Conservation (phyloP, 2,888 invertebrate species). For the Mayetiola destructor region DNA sequence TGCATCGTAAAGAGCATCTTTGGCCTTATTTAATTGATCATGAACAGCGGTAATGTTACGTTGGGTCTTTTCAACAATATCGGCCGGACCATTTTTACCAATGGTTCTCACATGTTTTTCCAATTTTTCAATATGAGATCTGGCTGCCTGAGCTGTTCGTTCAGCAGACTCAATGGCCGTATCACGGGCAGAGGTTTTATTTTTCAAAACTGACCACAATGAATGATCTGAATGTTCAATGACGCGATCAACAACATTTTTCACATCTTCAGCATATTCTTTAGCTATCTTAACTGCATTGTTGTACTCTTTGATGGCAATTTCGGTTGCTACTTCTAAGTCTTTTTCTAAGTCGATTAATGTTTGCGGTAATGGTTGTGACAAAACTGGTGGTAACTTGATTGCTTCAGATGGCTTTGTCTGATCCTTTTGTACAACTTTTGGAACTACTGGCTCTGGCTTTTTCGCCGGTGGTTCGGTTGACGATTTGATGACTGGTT, state of each 20-base stretch:
- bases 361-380: slow-evolving; percentile 25
- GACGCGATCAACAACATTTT: slow-evolving; percentile 44
- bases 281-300: slow-evolving; percentile 44
- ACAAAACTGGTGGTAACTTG: neutral
- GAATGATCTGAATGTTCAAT: slow-evolving; percentile 44
- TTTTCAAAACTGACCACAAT: slow-evolving; percentile 42
- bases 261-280: slow-evolving; percentile 37
- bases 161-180: slow-evolving; percentile 41
- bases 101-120: slow-evolving; percentile 29
- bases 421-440: neutral
- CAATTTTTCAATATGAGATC: slow-evolving; percentile 28
- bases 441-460: neutral
- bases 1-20: slow-evolving; percentile 43
- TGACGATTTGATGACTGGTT: neutral
- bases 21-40: slow-evolving; percentile 45
- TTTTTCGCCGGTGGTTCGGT: neutral
- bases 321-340: slow-evolving; percentile 41
- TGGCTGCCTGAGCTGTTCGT: slow-evolving; percentile 43
- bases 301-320: slow-evolving; percentile 53
- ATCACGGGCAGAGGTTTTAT: slow-evolving; percentile 44
- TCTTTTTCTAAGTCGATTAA: slow-evolving; percentile 42
- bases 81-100: slow-evolving; percentile 26
- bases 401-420: neutral
- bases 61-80: slow-evolving; percentile 38
- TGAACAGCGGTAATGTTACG: slow-evolving; percentile 41